Evolutionary conservation across 2,797 vertebrate genomes (phyloP).

Genomic region (Tauraco hartlaubi): DNA sequence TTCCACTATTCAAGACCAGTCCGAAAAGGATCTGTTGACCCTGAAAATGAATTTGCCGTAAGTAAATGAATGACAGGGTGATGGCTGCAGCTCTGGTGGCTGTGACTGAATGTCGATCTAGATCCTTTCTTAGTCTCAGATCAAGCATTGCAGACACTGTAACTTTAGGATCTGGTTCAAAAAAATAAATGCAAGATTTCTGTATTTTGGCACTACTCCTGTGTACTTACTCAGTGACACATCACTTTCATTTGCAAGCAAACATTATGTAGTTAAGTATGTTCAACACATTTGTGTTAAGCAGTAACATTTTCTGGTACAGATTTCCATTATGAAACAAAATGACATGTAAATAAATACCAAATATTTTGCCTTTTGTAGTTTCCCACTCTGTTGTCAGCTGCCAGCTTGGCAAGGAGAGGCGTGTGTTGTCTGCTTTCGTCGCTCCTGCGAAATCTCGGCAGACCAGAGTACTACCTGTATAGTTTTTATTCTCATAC

Average conservation of each 20-base stretch:
- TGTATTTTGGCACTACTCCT: background rate
- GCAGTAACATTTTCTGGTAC: background rate
- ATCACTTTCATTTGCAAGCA: background rate
- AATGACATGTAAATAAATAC: background rate
- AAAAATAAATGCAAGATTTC: background rate
- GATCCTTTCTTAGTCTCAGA: background rate
- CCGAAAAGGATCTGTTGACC: conserved; percentile 92
- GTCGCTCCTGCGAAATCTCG: background rate
- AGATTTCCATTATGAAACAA: background rate
- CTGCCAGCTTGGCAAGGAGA: background rate
- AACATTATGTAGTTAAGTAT: background rate
- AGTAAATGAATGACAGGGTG: conserved; percentile 68
- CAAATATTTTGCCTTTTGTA: background rate
- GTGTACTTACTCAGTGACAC: background rate
- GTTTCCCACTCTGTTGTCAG: background rate
- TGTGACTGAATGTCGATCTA: background rate
- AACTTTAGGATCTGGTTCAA: background rate
- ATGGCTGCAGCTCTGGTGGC: background rate
- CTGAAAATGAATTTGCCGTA: conserved; percentile 97
- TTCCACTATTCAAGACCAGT: conserved; percentile 97
- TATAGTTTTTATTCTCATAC: background rate
- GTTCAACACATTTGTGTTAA: background rate
- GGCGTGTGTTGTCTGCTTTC: background rate
- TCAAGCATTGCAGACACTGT: background rate
- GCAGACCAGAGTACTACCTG: background rate